Evolutionary conservation across 2,888 invertebrate species (phyloP), one percentile per base, ranked within the genome.

Genomic region (Drosophila meridiana): DNA sequence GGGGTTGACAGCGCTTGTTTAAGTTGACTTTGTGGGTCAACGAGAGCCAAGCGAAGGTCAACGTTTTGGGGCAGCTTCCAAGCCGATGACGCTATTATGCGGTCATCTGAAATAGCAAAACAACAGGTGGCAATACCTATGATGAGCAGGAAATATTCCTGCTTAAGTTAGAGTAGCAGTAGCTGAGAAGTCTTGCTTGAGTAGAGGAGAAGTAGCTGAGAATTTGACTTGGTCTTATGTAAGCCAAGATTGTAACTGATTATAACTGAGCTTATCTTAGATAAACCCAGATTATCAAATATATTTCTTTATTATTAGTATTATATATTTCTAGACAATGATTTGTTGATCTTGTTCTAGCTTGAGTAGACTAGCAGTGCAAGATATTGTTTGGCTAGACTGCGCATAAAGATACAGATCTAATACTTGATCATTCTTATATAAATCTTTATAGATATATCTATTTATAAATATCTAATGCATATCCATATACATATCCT

Each of bases 1-100:
- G 26, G 7, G 57, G 28, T 13, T 13, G 30, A n/a, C 58, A 58
- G 13, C 28, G 28, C 30, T 20, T 53, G 26, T 50, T 48, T 2
- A 61, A 65, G 38, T 52, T 69, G 38, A 66, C 43, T 36, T 32
- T 40, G 45, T 38, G 40, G 40, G 59, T 60, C 63, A 57, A 38
- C 71, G 36, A 9, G 40, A 40, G 2, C 5, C 28, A 40, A 14
- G n/a, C 38, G 11, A 59, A 40, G 61, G 30, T 42, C 48, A 61
- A 48, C 61, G 3, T 42, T 42, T 70, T 60, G n/a, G 28, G 30
- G 6, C 67, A 57, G 60, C 56, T 47, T 40, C 45, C 38, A 6
- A 26, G 28, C 68, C 26, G 59, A 14, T 50, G 68, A 50, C 43
- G 45, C 28, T 45, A 50, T 36, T 20, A 55, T 62, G 61, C 42